A percentile compares a stretch with the other conserved stretches of the same genome.
Conservation (phyloP, 2,888 invertebrate genomes). For the Boloria selene region DNA sequence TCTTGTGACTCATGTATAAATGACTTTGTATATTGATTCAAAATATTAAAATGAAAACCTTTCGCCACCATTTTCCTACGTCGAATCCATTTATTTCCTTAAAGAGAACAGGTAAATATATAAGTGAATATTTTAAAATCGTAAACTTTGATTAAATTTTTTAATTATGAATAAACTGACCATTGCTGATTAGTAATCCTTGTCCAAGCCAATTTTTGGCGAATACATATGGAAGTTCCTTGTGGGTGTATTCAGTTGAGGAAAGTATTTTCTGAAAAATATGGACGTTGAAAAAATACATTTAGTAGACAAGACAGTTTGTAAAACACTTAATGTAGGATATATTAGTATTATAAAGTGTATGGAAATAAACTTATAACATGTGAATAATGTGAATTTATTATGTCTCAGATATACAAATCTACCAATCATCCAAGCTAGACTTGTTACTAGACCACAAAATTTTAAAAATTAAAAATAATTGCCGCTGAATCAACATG, state of each 20-base stretch:
- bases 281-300: too few species aligned
- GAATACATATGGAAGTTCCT: conserved; percentile 15
- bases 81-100: conserved; percentile 26
- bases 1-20: conserved; percentile 18
- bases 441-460: too few species aligned
- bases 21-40: conserved; percentile 23
- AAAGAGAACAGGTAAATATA: not conserved
- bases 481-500: too few species aligned
- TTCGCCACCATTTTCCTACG: conserved; percentile 29
- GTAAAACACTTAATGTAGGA: too few species aligned
- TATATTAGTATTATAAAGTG: too few species aligned
- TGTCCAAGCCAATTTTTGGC: conserved; percentile 17
- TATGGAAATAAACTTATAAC: too few species aligned
- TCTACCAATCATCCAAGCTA: too few species aligned
- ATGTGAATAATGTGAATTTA: too few species aligned
- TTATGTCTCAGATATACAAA: too few species aligned
- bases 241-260: conserved; percentile 3
- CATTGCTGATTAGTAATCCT: conserved; percentile 26
- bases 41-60: conserved; percentile 32
- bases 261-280: conserved; percentile 12
- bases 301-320: too few species aligned
- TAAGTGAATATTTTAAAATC: not conserved
- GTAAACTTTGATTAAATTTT: not conserved
- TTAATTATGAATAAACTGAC: conserved; percentile 2
- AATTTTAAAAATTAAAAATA: too few species aligned